Base-by-base conservation (phyloP, 2,113 vertebrate species). In the Ameiurus melas region DNA sequence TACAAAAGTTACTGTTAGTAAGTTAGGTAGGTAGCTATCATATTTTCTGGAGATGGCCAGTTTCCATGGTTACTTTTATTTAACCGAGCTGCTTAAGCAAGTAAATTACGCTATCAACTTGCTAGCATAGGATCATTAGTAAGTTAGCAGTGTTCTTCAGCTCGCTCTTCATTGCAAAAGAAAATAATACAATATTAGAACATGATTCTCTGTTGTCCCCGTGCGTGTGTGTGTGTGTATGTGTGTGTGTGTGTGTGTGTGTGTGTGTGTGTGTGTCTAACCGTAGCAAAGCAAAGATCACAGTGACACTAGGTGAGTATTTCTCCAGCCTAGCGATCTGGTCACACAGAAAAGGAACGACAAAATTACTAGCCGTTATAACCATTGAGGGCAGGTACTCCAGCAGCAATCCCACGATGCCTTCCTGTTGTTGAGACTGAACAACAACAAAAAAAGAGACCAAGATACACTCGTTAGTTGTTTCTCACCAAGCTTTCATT, bases 311-410 rank as follows among this genome's bases (percentile, higher is more conserved):
- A 39, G 95, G 94, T 2, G 94, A 85, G 87, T 96, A 97, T 91
- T 92, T 92, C 91, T 97, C 97, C 12, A 96, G 82, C 0, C 85
- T 75, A 55, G 95, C 95, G 0, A 97, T 92, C 84, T 96, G 86
- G 83, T 95, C 94, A 89, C 96, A 97, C 87, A 97, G 85, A 1
- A 94, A 70, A 0, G 97, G 97, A 80, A 98, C 95, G 86, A 98
- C 9, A 12, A 97, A 95, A 93, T 98, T 98, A 87, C 94, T 95
- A 0, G n/a, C 55, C 0, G 96, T 97, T 92, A 98, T 97, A 91
- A 96, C 96, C 7, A 96, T 95, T 80, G 97, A 98, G 0, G 97
- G 97, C 0, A 98, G 94, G 86, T 96, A 98, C 84, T 96, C 87
- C 25, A 95, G 92, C 79, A 94, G 1, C 16, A 98, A 93, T 30